Base-by-base conservation (phyloP, 1,140 invertebrate genomes). In the Drosophila hydei region DNA sequence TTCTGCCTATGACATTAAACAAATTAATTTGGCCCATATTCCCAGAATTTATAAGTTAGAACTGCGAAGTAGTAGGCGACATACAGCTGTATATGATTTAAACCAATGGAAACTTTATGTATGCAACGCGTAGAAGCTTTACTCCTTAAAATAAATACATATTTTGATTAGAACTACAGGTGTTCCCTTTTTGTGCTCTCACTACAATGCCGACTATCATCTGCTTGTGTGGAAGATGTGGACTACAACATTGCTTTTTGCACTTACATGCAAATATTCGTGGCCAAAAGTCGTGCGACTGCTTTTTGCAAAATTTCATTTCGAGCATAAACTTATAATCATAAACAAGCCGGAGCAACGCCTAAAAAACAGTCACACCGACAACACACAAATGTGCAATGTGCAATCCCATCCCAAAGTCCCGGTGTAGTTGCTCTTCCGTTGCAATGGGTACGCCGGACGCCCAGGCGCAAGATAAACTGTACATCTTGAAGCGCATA, bases 391-490 rank as follows among this genome's bases (percentile, higher is more conserved):
- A 6, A 40, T 38, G 19, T 25, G 27, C 36, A 42, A 51, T 19
- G 16, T 19, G 63, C 36, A 36, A 18, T 16, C 38, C 16, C n/a
- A 7, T 42, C 4, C 3, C 16, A 11, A 19, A 11, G 30, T 36
- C 43, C 61, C 50, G 4, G 40, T 11, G 40, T 18, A 30, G 47
- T 54, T 69, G 42, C 73, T 76, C 79, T 77, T 65, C 73, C 61
- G 63, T 67, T 84, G 67, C 79, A 77, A 60, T 56, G 19, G 21
- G 11, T n/a, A 59, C 45, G 45, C 25, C 51, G 56, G 63, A 69
- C 78, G 83, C 75, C 73, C 74, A 77, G 77, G 75, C 78, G 65
- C 61, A 72, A 87, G 78, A 88, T 88, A 88, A 88, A 83, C 83
- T 79, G 75, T 83, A 70, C 72, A 72, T 88, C 83, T 88, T 88